A percentile compares a stretch with the other conserved stretches of the same genome.
Conservation (phyloP, 2,888 invertebrate genomes). For the Leptodirus hochenwartii region DNA sequence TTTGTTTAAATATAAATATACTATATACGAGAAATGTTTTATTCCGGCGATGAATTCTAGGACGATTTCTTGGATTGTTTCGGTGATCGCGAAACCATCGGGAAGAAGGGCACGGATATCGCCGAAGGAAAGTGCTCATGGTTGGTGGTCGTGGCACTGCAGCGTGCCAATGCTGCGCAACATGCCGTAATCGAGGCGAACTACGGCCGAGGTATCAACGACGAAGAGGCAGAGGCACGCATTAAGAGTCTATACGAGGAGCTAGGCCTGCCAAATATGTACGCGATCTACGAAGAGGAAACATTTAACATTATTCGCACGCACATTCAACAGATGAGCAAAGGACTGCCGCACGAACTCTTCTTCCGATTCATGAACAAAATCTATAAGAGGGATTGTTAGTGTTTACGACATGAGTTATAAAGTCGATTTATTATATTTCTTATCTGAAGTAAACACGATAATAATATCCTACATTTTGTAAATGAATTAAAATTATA, state of each 20-base stretch:
- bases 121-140: conserved; percentile 93
- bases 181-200: conserved; percentile 53
- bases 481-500: no score
- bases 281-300: conserved; percentile 65
- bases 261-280: conserved; percentile 55
- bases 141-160: conserved; percentile 78
- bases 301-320: conserved; percentile 64
- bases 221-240: conserved; percentile 43
- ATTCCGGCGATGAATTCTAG: no score
- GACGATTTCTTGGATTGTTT: conserved; percentile 86
- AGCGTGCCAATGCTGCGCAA: conserved; percentile 54
- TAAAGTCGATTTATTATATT: no score
- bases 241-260: conserved; percentile 64
- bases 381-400: conserved; percentile 48
- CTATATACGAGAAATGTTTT: no score
- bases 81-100: conserved; percentile 68
- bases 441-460: no score
- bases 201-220: conserved; percentile 49
- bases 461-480: no score
- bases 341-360: conserved; percentile 60
- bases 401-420: no score
- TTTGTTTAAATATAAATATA: no score
- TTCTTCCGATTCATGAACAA: conserved; percentile 70
- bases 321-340: conserved; percentile 69
- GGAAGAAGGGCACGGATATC: conserved; percentile 84